Conservation (phyloP, 2,797 vertebrate genomes). For the Hypotaenidia philippensis region DNA sequence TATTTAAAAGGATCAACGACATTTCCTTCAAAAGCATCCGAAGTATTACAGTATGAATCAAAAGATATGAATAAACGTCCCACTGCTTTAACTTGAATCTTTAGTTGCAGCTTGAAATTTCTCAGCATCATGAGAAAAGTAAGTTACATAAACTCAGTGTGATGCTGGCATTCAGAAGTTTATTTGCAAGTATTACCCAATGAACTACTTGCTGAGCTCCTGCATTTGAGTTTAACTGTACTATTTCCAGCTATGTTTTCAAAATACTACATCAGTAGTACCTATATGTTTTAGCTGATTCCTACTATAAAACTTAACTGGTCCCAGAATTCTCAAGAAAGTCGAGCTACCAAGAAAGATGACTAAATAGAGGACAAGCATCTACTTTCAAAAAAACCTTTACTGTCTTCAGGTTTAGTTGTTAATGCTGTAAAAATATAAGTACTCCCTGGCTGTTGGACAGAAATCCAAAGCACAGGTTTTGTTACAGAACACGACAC, state of each 20-base stretch:
- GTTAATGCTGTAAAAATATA: background rate
- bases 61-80: background rate
- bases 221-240: background rate
- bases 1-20: background rate
- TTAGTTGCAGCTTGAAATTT: background rate
- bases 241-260: background rate
- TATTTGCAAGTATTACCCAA: background rate
- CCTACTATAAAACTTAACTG: background rate
- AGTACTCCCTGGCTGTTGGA: background rate
- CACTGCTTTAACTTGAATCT: background rate
- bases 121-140: background rate
- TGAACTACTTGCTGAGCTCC: background rate
- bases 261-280: background rate
- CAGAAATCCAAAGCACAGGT: background rate
- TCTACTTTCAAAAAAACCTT: background rate
- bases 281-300: background rate
- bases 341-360: background rate
- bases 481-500: background rate
- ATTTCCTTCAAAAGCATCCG: background rate
- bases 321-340: background rate
- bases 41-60: background rate
- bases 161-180: background rate
- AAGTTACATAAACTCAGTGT: background rate
- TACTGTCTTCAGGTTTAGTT: background rate
- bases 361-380: background rate